Base-by-base conservation (phyloP, 2,888 invertebrate genomes). In the Parnassius apollo region DNA sequence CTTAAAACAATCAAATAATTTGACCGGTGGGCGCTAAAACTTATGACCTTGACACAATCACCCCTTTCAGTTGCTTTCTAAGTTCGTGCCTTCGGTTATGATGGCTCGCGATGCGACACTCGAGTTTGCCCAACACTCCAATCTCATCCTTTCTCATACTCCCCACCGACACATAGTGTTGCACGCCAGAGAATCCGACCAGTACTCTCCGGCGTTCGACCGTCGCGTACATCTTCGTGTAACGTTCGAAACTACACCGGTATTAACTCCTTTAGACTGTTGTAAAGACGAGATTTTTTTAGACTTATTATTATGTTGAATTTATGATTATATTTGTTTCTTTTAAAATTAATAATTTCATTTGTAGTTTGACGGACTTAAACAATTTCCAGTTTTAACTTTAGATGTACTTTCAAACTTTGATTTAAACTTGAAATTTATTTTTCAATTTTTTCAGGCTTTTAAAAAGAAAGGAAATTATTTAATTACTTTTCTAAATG, bases 31-130 rank as follows among this genome's bases (percentile, higher is more conserved):
- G 2, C 10, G 51, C 4, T n/a, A 9, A 53, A n/a, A 44, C 13
- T 9, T 42, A 0, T 18, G 50, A 64, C 64, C 64, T 64, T 64
- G 64, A 64, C 64, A 64, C 49, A 13, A 51, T 57, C 56, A 60
- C 53, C 64, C 59, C 64, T 60, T 60, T 64, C 60, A 57, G 46
- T 55, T 7, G 63, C 64, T 64, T 64, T 64, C 64, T 48, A 48
- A 48, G 48, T 48, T 60, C 62, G 35, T 45, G 48, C 11, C 7
- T 49, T 44, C 45, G 45, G 44, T 35, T 9, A 44, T 44, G 51
- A 9, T 2, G 58, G 50, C 1, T 42, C 22, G 57, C 18, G 53
- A 54, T 48, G 60, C 60, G 60, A 42, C 60, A 25, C 18, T 4
- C 13, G 46, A 12, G 42, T 52, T 61, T 61, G 61, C 61, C 56